Base-by-base conservation (phyloP, 1,140 invertebrate species). In the Bombus picipes region DNA sequence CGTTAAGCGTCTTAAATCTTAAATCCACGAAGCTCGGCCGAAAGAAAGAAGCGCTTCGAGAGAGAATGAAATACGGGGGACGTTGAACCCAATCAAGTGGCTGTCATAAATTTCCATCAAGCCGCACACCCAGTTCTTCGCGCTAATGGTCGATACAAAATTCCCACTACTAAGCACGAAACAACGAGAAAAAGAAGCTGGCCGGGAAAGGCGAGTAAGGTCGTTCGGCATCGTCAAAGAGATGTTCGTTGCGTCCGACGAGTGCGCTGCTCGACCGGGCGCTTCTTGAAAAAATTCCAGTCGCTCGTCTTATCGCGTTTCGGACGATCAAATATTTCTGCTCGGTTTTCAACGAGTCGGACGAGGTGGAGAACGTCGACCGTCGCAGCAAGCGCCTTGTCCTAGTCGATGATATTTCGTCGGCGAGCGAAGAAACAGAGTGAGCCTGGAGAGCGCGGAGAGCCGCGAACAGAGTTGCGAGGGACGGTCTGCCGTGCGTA, bases 71-170 rank as follows among this genome's bases (percentile, higher is more conserved):
- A 94, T 94, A 93, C 92, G 91, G 91, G 92, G 93, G 92, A 92
- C 93, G 92, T 94, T 94, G 93, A 94, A 94, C 94, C 92, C 94
- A 94, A 94, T 94, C 94, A 94, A 93, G 93, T 93, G 93, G 92
- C 86, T 91, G 92, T 94, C 94, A 93, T 94, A 94, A 94, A 94
- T 94, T 94, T 93, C 93, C 93, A 94, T 94, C 94, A 94, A 92
- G 91, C 89, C 88, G 87, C 89, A 57, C 86, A 86, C 62, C 39
- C 66, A 66, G 84, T 53, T 65, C 88, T 57, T 83, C 75, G 41
- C 66, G 87, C 89, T 91, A 88, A 91, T 90, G 89, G 89, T 74
- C 89, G 89, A 91, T 91, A 91, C 89, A 86, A 91, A 91, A 91
- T 91, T 90, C 88, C 88, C 37, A 37, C 88, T 76, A 75, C 76